These are phyloP conservation scores for Lutra lutra DNA, from an alignment of 2,797 vertebrate genomes.

Conservation along the genomic window DNA sequence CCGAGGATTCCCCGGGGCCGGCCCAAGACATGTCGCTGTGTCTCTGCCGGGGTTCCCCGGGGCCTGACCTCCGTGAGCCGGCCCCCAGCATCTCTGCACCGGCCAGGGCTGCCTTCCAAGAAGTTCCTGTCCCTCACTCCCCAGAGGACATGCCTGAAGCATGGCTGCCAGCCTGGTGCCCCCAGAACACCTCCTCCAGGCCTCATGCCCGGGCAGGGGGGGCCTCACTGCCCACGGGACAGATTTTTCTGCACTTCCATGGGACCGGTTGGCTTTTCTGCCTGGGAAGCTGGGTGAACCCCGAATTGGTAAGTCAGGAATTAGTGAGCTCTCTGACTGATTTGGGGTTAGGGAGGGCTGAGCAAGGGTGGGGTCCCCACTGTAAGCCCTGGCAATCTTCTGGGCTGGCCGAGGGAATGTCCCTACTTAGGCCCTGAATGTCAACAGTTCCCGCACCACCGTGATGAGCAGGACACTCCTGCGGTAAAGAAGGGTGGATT, in stretches of 20 bases:
- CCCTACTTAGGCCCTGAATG: background rate
- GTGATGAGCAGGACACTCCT: background rate
- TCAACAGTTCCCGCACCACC: background rate
- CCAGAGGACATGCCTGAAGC: background rate
- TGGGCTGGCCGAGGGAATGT: background rate
- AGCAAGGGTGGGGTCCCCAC: rapidly evolving
- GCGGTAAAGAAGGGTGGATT: background rate
- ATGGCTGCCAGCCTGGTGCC: background rate
- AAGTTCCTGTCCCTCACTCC: background rate
- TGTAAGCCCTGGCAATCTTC: background rate
- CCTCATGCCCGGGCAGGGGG: background rate
- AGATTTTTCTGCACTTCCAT: background rate
- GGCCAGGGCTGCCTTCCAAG: background rate
- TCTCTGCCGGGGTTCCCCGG: background rate
- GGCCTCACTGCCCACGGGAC: background rate
- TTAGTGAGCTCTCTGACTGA: rapidly evolving
- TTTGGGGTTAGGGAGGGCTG: background rate
- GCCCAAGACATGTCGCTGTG: too few relatives aligned
- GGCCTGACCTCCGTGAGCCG: background rate
- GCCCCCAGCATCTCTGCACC: too few relatives aligned
- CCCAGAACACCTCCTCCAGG: background rate
- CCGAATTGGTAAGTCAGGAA: background rate
- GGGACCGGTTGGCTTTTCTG: background rate
- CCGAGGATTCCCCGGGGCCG: background rate
- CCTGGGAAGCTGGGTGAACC: background rate